Base-by-base conservation (phyloP, 2,113 vertebrate species). In the Oreochromis spilurus region DNA sequence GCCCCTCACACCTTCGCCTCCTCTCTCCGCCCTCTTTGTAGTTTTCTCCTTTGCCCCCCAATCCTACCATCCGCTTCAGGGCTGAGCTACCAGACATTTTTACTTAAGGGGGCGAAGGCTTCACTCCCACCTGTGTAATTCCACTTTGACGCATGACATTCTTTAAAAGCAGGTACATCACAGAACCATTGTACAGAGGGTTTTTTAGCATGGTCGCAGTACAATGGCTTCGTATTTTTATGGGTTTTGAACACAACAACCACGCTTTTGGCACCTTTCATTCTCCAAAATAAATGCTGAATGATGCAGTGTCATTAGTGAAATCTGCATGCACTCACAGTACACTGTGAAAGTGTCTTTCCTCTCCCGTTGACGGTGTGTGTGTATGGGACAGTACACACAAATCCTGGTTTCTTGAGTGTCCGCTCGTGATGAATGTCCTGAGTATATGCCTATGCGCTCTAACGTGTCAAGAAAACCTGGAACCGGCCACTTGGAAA, bases 401-500 rank as follows among this genome's bases (percentile, higher is more conserved):
- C 90, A 91, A 88, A 87, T 88, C 87, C 89, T 87, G 88, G 84
- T 93, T 94, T 92, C 88, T 91, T 89, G 88, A 88, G 45, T 79
- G 24, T 58, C 55, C 31, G 8, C 79, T 87, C 78, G 78, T 65
- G 88, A 87, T 31, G 24, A 48, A 81, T 83, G 55, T 70, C 80
- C 80, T 86, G 86, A 84, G 86, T 81, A 87, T 87, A 10, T 77
- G 52, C 29, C 79, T 19, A 12, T 86, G 31, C 83, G 14, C 45
- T 62, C 53, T 45, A 21, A 91, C 78, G 70, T 85, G 75, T 75
- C 90, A 84, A 91, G 90, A 92, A 79, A 93, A 91, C 87, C 90
- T 84, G 84, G 87, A 91, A 81, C 85, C 62, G 40, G 40, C 58
- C 53, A 29, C 57, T 43, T 81, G 48, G 80, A 19, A 29, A 77